Conservation (phyloP, 2,113 vertebrate species). For the Cottus gobio region DNA sequence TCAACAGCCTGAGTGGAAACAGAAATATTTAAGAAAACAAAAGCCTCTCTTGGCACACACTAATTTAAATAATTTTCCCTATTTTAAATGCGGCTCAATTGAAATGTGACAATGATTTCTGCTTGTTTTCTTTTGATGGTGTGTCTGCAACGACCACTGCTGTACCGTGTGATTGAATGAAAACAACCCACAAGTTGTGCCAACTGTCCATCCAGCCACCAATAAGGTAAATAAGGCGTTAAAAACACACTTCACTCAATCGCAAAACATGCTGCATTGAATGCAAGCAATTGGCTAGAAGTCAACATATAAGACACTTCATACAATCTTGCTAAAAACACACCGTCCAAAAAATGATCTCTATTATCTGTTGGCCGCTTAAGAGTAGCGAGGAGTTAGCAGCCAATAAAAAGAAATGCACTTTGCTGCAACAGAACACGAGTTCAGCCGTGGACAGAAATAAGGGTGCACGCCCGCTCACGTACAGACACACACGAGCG, state of each 20-base stretch:
- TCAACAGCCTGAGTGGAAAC: conserved; percentile 83
- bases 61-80: neutral
- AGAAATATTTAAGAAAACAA: conserved; percentile 5
- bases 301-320: neutral
- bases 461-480: too few relatives aligned
- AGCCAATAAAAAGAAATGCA: too few relatives aligned
- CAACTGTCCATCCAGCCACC: too few relatives aligned
- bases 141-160: too few relatives aligned
- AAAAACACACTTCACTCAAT: too few relatives aligned
- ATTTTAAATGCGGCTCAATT: neutral
- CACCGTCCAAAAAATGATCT: too few relatives aligned
- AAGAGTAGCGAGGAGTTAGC: neutral
- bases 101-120: neutral
- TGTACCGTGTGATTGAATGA: neutral
- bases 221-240: too few relatives aligned
- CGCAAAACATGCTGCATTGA: neutral
- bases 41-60: neutral
- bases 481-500: too few relatives aligned
- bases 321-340: neutral
- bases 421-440: too few relatives aligned
- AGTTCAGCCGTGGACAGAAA: too few relatives aligned
- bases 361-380: too few relatives aligned
- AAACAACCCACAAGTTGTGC: neutral
- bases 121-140: neutral
- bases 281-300: neutral